These are phyloP conservation scores for Cepaea nemoralis DNA, from an alignment of 1,140 invertebrate genomes.

Conservation along the genomic window DNA sequence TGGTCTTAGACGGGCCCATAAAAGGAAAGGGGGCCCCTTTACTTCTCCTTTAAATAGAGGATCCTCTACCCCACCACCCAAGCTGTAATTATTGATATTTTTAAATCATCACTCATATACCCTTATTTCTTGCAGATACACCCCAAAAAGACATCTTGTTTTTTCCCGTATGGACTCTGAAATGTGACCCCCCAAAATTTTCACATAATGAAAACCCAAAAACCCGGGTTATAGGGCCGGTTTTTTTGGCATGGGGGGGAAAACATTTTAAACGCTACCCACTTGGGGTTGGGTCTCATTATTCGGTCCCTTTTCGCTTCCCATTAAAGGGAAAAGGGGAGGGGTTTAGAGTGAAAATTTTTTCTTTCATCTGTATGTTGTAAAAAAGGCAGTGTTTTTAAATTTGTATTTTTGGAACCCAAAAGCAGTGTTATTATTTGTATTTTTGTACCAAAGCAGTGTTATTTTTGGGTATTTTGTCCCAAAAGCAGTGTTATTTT, in stretches of 20 bases:
- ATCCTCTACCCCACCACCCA: too few relatives aligned
- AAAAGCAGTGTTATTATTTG: too few relatives aligned
- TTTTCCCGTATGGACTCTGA: constrained; percentile 20
- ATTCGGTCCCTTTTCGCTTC: constrained; percentile 15
- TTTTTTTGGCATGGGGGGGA: constrained; percentile 12
- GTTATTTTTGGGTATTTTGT: too few relatives aligned
- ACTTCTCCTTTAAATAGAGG: too few relatives aligned
- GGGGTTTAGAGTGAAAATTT: background rate
- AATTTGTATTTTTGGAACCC: too few relatives aligned
- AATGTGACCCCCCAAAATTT: constrained; percentile 7
- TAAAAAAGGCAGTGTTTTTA: too few relatives aligned
- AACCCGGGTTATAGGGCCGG: background rate
- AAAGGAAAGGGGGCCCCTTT: too few relatives aligned
- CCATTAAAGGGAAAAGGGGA: constrained; percentile 21
- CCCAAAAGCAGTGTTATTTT: too few relatives aligned
- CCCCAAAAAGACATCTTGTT: background rate
- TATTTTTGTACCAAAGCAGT: too few relatives aligned
- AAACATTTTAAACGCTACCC: constrained; percentile 19
- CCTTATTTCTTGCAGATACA: background rate
- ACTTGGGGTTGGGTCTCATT: constrained; percentile 13
- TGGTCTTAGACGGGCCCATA: too few relatives aligned
- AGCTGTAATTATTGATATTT: too few relatives aligned
- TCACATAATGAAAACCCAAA: constrained; percentile 21
- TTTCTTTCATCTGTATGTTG: too few relatives aligned
- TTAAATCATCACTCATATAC: background rate